Percentiles rank a stretch among this genome's conserved stretches.
phyloP scores from a whole-genome alignment of 2,797 vertebrate genomes.

The Sebastes wilsoni region DNA sequence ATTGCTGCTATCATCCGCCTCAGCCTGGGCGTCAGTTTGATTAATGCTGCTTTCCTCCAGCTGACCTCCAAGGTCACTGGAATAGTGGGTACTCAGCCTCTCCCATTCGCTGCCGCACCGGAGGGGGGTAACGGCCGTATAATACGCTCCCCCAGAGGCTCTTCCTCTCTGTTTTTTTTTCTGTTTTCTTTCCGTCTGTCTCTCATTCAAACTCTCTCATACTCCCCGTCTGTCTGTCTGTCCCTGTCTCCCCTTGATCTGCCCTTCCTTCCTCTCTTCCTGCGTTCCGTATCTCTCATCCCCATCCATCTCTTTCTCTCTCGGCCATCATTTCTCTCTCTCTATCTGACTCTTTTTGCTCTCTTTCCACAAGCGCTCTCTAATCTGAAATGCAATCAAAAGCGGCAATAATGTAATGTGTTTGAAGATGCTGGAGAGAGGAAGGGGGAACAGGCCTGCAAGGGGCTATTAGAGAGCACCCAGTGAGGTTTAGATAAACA shows the following conservation, averaged over 20 bases:
- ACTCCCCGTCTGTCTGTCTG: conserved; percentile 23
- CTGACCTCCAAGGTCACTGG: conserved; percentile 79
- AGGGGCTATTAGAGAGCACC: conserved; percentile 57
- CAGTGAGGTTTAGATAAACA: conserved; percentile 54
- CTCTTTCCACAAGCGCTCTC: conserved; percentile 41
- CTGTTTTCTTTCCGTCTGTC: conserved; percentile 34
- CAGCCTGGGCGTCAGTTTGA: conserved; percentile 74
- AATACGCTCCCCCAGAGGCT: conserved; percentile 73
- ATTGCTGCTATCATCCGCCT: conserved; percentile 71
- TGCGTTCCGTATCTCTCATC: conserved; percentile 17
- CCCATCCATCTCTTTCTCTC: conserved; percentile 49
- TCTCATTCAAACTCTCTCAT: conserved; percentile 39
- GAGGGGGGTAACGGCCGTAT: conserved; percentile 69
- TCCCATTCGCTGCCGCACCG: conserved; percentile 45
- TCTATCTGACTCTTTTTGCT: conserved; percentile 43
- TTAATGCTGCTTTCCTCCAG: conserved; percentile 81
- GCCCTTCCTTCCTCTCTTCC: conserved; percentile 51
- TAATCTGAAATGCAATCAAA: conserved; percentile 82
- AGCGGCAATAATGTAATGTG: conserved; percentile 63
- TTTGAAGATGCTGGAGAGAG: conserved; percentile 57
- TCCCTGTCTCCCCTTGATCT: conserved; percentile 55
- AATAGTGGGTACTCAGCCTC: conserved; percentile 74
- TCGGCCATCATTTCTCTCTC: conserved; percentile 26
- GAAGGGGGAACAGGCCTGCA: conserved; percentile 31
- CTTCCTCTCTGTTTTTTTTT: conserved; percentile 39